phyloP scores from a whole-genome alignment of 2,888 invertebrate species.

The Rhingia rostrata region DNA sequence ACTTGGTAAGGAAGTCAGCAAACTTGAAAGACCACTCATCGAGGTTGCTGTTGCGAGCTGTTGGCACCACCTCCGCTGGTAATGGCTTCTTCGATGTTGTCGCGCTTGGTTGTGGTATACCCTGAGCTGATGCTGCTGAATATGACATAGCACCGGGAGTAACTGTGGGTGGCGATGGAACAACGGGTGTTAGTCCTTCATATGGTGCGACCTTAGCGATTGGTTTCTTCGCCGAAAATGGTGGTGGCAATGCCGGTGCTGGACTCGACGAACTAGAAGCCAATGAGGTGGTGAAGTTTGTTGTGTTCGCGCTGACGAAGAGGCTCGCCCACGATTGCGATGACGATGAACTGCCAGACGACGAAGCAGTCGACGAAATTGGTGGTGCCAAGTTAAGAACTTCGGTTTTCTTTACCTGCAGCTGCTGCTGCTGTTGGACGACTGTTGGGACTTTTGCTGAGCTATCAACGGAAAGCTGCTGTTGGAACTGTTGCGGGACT shows the following conservation, averaged over 20 bases:
- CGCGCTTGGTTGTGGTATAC: conserved; percentile 75
- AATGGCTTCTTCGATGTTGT: conserved; percentile 51
- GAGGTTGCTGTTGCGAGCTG: conserved; percentile 74
- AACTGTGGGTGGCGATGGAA: conserved; percentile 77
- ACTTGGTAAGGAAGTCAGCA: conserved; percentile 89
- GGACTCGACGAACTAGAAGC: conserved; percentile 72
- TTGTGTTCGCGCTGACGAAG: conserved; percentile 83
- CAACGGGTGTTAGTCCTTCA: conserved; percentile 80
- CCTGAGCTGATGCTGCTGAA: conserved; percentile 83
- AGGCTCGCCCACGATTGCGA: conserved; percentile 87
- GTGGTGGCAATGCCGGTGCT: conserved; percentile 76
- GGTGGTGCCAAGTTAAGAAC: conserved; percentile 66
- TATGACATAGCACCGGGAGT: conserved; percentile 82
- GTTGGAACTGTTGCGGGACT: conserved; percentile 79
- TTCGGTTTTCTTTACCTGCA: conserved; percentile 56
- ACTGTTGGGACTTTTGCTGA: conserved; percentile 32
- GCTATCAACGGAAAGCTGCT: conserved; percentile 71
- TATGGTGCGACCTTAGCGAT: conserved; percentile 86
- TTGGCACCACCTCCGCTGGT: conserved; percentile 24
- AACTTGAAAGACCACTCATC: conserved; percentile 83
- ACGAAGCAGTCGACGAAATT: conserved; percentile 55
- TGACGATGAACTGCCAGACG: conserved; percentile 48
- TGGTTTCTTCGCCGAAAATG: conserved; percentile 84
- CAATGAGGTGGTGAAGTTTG: conserved; percentile 64
- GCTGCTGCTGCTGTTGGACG: conserved; percentile 31